These are phyloP conservation scores for Sialis lutaria DNA, from an alignment of 2,888 invertebrate genomes.

Conservation along the genomic window DNA sequence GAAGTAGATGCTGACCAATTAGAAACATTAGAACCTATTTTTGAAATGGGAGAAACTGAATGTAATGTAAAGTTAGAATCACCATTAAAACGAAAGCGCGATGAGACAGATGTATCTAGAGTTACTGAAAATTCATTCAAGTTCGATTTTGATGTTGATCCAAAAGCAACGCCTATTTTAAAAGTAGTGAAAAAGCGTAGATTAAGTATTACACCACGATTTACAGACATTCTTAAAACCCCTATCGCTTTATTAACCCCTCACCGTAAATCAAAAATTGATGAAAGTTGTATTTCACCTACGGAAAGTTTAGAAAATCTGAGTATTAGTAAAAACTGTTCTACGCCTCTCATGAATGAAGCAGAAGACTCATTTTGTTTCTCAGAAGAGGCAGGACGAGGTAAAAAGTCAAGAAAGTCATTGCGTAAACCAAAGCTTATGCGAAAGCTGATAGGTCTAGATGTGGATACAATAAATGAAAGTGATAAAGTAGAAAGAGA, in stretches of 20 bases:
- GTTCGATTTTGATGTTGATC: background rate
- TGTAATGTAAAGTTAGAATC: constrained; percentile 1
- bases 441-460: too few species aligned
- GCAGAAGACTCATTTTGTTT: background rate
- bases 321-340: background rate
- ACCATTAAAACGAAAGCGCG: constrained; percentile 8
- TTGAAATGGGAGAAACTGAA: background rate
- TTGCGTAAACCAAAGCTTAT: background rate
- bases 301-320: constrained; percentile 3
- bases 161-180: background rate
- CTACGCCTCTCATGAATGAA: background rate
- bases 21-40: constrained; percentile 1
- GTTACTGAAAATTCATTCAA: too few species aligned
- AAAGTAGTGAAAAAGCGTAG: constrained; percentile 1
- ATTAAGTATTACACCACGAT: constrained; percentile 2
- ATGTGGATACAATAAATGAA: too few species aligned
- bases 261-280: constrained; percentile 1
- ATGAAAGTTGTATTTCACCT: background rate
- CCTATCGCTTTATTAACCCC: constrained; percentile 4
- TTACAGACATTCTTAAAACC: constrained; percentile 4
- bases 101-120: background rate
- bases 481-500: too few species aligned
- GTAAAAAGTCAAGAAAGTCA: constrained; percentile 1
- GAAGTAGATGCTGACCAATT: background rate
- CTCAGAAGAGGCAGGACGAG: background rate